These are phyloP conservation scores for Caenorhabditis sp. DNA, from an alignment of 2,888 invertebrate genomes.

Conservation along the genomic window DNA sequence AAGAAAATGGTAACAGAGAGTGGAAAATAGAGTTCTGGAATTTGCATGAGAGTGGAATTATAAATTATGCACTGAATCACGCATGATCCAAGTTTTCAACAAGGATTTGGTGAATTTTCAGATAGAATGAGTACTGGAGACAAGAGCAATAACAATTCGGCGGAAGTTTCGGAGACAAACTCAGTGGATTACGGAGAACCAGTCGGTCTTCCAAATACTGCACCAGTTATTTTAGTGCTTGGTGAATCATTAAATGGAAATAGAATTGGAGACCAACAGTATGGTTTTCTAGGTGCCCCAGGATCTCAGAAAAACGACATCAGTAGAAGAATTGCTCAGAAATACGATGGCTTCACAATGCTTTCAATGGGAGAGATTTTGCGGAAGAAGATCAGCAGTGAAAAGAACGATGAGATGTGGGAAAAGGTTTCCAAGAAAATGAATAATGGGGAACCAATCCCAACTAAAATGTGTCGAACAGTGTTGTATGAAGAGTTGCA, in stretches of 20 bases:
- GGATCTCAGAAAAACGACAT: slow-evolving; percentile 80
- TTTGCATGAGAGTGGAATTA: slow-evolving; percentile 48
- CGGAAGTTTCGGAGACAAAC: slow-evolving; percentile 48
- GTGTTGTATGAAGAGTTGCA: slow-evolving; percentile 82
- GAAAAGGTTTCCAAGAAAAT: slow-evolving; percentile 82
- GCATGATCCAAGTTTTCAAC: neutral
- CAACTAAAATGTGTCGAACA: slow-evolving; percentile 83
- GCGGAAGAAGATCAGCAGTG: slow-evolving; percentile 79
- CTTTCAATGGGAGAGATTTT: slow-evolving; percentile 83
- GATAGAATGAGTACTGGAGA: slow-evolving; percentile 33
- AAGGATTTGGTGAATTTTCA: slow-evolving; percentile 8
- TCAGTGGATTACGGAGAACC: slow-evolving; percentile 61
- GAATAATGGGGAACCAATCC: slow-evolving; percentile 81
- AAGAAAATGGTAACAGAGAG: slow-evolving; percentile 47
- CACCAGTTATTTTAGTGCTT: slow-evolving; percentile 80
- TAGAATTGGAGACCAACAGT: neutral
- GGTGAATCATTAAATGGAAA: too few relatives aligned
- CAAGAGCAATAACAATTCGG: slow-evolving; percentile 11
- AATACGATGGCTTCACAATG: slow-evolving; percentile 80
- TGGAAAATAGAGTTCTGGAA: slow-evolving; percentile 27
- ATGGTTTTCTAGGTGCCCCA: slow-evolving; percentile 77
- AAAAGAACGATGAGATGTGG: slow-evolving; percentile 78
- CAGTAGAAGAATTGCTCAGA: slow-evolving; percentile 78
- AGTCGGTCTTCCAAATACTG: slow-evolving; percentile 74
- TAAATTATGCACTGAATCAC: slow-evolving; percentile 14